Evolutionary conservation across 1,140 invertebrate species (phyloP).

Genomic region (Nasonia longicornis): DNA sequence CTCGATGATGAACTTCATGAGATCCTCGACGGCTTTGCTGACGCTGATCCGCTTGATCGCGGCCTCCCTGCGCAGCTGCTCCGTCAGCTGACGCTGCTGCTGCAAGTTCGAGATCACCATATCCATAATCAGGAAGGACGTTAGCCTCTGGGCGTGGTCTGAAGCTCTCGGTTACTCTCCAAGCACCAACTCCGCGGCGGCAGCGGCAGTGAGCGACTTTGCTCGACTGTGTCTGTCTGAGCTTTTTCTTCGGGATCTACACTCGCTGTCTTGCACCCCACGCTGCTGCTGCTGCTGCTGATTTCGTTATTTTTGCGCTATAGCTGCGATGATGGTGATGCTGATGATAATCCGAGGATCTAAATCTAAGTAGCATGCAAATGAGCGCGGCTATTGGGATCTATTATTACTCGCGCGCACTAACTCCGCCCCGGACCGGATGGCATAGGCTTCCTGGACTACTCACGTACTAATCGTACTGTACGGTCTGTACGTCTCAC

Average conservation of each 20-base stretch:
- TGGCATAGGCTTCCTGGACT: conserved; percentile 3
- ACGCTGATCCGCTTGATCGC: conserved; percentile 87
- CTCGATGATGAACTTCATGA: conserved; percentile 92
- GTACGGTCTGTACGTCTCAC: too few relatives aligned
- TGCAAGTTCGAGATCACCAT: conserved; percentile 91
- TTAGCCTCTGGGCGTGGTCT: conserved; percentile 74
- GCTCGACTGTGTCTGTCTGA: not conserved
- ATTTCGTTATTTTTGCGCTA: not conserved
- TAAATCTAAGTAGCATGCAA: not conserved
- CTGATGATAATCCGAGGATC: too few relatives aligned
- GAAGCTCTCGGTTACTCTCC: conserved; percentile 19
- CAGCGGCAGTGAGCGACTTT: too few relatives aligned
- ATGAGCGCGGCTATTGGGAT: not conserved
- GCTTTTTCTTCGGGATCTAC: not conserved
- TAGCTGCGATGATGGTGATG: not conserved
- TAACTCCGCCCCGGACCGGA: conserved; percentile 11
- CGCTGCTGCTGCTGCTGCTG: not conserved
- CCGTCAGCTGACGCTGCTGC: conserved; percentile 92
- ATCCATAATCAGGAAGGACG: conserved; percentile 81
- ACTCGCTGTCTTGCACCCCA: not conserved
- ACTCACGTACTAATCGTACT: too few relatives aligned
- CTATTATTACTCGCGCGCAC: not conserved
- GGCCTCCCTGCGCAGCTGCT: conserved; percentile 93
- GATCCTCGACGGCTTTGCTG: conserved; percentile 92
- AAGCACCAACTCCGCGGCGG: not conserved